Evolutionary conservation across 2,113 vertebrate genomes (phyloP), one percentile per base, ranked within the genome.

Genomic region (Osmerus eperlanus): DNA sequence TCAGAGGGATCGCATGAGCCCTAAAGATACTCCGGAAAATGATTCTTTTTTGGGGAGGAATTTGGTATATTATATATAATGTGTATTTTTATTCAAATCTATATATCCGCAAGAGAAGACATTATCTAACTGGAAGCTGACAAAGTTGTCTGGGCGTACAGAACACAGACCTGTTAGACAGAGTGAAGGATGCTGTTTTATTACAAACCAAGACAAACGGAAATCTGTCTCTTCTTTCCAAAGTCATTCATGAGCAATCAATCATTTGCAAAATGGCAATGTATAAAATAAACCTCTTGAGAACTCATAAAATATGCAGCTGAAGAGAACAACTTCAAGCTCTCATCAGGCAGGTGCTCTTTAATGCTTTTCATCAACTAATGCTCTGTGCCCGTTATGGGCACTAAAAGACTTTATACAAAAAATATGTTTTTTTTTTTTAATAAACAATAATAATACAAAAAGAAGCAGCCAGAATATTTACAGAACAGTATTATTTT

Each of bases 401-500:
- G 87, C 80, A 41, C 23, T 18, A 64, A 28, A 51, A 19, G 1
- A 19, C n/a, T 78, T 84, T 76, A 86, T 89, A 91, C 83, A 91
- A 89, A 90, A 89, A 86, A 90, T 80, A 67, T 36, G 68, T 80
- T 81, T 70, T 70, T 76, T 70, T 70, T 76, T 78, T 72, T 75
- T 70, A 12, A 68, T 67, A 73, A 83, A 70, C 77, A 81, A 86
- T 72, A 80, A 67, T 71, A 69, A 75, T 68, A 78, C 72, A 71
- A 60, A 72, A 76, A 78, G 81, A 87, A 78, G 80, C 73, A 83
- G 82, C 85, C 90, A 91, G 80, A 78, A 81, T 92, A 92, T 91
- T 84, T 91, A 92, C 90, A 93, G 67, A 60, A 90, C 74, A 85
- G 86, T 74, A 89, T 84, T 90, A 89, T 91, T 89, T 89, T 85